Evolutionary conservation across 2,888 invertebrate genomes (phyloP), one percentile per base, ranked within the genome.

Genomic region (Leucania comma): DNA sequence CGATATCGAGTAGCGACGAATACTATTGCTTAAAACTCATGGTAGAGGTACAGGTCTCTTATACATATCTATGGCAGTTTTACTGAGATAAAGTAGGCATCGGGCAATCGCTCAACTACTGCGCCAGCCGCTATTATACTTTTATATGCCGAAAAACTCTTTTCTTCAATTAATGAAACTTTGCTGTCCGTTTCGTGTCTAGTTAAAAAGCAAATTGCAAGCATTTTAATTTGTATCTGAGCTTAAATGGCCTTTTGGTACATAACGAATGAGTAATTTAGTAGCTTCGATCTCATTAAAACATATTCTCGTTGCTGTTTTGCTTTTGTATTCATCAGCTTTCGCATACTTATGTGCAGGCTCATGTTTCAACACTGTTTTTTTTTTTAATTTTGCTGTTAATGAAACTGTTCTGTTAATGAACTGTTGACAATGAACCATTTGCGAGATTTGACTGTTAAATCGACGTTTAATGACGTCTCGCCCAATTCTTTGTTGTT

Each of bases 141-240:
- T 57, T 60, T 22, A 35, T 46, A 32, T 42, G 10, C 24, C n/a
- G 10, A 35, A 10, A 38, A 32, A 17, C 14, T 5, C 22, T 59
- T 57, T 48, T 46, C 14, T 48, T 46, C 24, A 32, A 38, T 67
- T 61, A 22, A 42, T 50, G 4, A 56, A 38, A 38, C 20, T 42
- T 71, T 48, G 53, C n/a, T 61, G 61, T 24, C 12, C 9, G n/a
- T 61, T 12, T 64, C 12, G 6, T 12, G 29, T 14, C 38, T 65
- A 22, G 58, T 72, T 62, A 62, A 46, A 6, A 24, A 54, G 20
- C 14, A 59, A 65, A 62, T 77, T 58, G 38, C 65, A 54, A 65
- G 26, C 24, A 38, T 65, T 69, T 32, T 20, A 53, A 68, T 53
- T 72, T 53, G 53, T 56, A 24, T 35, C 32, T 32, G 32, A 48